phyloP scores from a whole-genome alignment of 2,888 invertebrate species.

The Scaptomyza tumidula region DNA sequence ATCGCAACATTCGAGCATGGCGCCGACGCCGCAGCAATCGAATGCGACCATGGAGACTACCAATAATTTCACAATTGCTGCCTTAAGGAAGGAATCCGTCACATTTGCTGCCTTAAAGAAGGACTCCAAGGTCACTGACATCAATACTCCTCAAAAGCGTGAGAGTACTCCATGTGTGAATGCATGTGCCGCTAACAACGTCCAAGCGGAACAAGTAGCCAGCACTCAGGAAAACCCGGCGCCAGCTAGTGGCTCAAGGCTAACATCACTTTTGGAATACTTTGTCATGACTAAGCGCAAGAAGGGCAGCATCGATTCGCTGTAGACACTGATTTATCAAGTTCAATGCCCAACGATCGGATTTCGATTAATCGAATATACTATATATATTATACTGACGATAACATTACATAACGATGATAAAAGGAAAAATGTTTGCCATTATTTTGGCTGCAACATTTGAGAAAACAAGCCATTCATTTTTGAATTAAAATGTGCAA shows the following conservation, averaged over 20 bases:
- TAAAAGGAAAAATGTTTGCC: background rate
- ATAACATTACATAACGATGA: background rate
- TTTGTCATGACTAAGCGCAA: conserved; percentile 46
- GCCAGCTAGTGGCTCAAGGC: background rate
- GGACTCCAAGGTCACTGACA: background rate
- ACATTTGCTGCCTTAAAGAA: background rate
- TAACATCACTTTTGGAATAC: conserved; percentile 55
- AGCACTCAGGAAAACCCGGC: background rate
- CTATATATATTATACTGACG: no score
- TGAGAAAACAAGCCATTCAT: no score
- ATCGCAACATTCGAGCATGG: conserved; percentile 41
- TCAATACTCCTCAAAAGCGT: background rate
- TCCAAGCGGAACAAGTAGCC: background rate
- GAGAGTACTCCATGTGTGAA: background rate
- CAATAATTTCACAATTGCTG: no score
- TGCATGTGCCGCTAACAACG: background rate
- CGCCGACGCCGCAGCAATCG: conserved; percentile 49
- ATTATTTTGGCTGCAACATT: no score
- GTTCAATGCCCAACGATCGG: conserved; percentile 14
- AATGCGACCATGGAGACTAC: conserved; percentile 27
- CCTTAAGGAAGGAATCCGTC: background rate
- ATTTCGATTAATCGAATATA: conserved; percentile 11
- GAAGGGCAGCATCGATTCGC: conserved; percentile 38
- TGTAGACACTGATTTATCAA: conserved; percentile 18
- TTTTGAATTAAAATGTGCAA: no score